Conservation (phyloP, 2,113 vertebrate genomes). For the Neoarius graeffei region DNA sequence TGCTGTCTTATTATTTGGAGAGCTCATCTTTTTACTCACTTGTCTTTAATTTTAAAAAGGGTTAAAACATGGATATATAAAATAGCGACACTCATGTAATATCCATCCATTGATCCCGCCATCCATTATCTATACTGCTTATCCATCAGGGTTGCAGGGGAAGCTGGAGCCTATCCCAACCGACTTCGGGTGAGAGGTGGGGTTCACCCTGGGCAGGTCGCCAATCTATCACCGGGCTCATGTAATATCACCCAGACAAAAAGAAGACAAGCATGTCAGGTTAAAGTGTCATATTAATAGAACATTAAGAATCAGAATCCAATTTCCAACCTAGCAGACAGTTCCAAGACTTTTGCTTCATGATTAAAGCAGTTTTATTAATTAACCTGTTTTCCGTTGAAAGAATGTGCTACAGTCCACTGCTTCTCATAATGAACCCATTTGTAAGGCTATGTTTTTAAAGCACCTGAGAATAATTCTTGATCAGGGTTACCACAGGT, state of each 20-base stretch:
- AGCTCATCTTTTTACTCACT: conserved; percentile 18
- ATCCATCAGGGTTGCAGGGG: no score
- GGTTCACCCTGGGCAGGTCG: no score
- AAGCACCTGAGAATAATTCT: background rate
- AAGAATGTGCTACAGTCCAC: conserved; percentile 12
- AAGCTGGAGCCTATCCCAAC: no score
- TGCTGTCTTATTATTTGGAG: background rate
- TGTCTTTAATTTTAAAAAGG: background rate
- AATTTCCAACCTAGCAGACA: background rate
- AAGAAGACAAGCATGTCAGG: background rate
- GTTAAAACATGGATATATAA: background rate
- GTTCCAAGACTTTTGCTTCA: background rate
- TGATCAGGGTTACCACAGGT: conserved; percentile 21
- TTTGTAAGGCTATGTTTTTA: conserved; percentile 5
- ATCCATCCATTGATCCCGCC: no score
- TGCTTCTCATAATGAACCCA: conserved; percentile 12
- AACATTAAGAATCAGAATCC: background rate
- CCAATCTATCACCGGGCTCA: no score
- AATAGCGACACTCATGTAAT: background rate
- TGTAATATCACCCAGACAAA: background rate
- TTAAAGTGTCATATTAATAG: background rate
- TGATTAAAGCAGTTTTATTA: conserved; percentile 18
- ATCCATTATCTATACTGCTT: no score
- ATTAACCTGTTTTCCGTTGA: conserved; percentile 11
- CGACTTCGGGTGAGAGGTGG: no score